Evolutionary conservation across 2,888 invertebrate species (phyloP).

Genomic region (Elysia crispata): DNA sequence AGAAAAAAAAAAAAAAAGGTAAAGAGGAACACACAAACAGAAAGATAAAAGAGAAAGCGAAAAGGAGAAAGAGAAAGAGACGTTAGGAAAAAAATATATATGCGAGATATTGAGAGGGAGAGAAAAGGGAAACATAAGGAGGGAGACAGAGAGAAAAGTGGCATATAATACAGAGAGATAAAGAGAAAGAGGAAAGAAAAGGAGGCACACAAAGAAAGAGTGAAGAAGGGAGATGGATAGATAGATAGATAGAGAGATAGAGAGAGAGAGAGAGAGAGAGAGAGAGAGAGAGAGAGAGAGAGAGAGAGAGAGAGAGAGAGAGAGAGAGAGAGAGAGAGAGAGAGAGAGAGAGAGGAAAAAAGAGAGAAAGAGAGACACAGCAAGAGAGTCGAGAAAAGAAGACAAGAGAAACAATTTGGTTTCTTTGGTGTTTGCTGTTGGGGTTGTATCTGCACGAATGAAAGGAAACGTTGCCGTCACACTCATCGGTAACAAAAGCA

Average conservation of each 20-base stretch:
- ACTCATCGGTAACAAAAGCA: too few species aligned
- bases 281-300: background rate
- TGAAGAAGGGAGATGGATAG: background rate
- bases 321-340: conserved; percentile 10
- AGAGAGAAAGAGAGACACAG: background rate
- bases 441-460: too few species aligned
- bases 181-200: background rate
- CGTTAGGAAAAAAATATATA: background rate
- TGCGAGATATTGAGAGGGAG: background rate
- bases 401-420: background rate
- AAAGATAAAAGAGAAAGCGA: too few species aligned
- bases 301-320: background rate
- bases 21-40: too few species aligned
- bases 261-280: background rate
- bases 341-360: background rate
- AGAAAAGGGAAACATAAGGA: too few species aligned
- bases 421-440: too few species aligned
- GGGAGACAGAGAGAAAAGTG: too few species aligned
- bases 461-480: too few species aligned
- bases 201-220: background rate
- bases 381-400: background rate
- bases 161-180: background rate
- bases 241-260: background rate
- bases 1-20: too few species aligned
- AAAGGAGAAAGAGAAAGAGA: background rate